phyloP scores from a whole-genome alignment of 2,888 invertebrate genomes.

The Piscicola geometra region DNA sequence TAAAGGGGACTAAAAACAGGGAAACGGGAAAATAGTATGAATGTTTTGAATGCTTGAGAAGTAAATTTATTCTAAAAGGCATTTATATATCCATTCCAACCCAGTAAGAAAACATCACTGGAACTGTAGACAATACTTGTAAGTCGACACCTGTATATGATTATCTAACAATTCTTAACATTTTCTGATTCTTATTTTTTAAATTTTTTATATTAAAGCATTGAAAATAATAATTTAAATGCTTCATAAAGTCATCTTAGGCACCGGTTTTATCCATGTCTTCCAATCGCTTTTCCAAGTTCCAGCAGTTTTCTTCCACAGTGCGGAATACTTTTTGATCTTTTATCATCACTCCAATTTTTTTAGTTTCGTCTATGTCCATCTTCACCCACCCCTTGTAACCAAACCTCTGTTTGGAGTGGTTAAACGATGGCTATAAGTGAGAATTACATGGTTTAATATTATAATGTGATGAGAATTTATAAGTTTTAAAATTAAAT shows the following conservation, averaged over 20 bases:
- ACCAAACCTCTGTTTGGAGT: conserved; percentile 56
- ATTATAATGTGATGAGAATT: background rate
- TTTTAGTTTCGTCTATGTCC: conserved; percentile 51
- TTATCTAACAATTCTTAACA: background rate
- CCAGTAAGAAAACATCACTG: conserved; percentile 63
- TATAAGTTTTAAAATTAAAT: too few relatives aligned
- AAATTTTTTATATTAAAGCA: background rate
- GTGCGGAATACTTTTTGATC: conserved; percentile 60
- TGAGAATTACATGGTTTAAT: background rate
- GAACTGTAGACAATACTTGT: conserved; percentile 62
- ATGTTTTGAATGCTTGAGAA: too few relatives aligned
- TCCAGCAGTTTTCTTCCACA: conserved; percentile 61
- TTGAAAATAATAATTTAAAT: background rate
- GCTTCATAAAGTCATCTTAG: background rate
- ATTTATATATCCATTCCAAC: too few relatives aligned
- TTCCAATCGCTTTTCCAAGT: conserved; percentile 55
- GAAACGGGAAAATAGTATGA: background rate
- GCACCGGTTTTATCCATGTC: conserved; percentile 60
- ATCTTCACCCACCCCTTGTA: conserved; percentile 60
- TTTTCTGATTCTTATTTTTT: background rate
- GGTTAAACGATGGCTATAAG: background rate
- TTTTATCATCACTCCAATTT: conserved; percentile 57
- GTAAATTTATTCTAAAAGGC: too few relatives aligned
- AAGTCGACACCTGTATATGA: conserved; percentile 55
- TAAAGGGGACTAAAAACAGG: too few relatives aligned